Evolutionary conservation across 1,140 invertebrate genomes (phyloP).

Genomic region (Hyphantria cunea): DNA sequence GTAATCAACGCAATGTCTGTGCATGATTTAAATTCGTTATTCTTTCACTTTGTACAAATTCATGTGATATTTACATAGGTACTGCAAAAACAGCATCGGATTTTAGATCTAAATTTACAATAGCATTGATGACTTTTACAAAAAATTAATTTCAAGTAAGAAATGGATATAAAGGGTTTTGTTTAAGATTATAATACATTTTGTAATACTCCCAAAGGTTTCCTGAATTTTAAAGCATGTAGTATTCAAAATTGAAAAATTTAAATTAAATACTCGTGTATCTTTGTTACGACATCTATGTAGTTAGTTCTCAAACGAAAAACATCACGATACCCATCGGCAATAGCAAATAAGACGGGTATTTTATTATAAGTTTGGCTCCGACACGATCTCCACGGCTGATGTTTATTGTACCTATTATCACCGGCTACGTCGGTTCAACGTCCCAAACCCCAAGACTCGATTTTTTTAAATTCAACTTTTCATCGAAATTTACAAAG

Average conservation of each 20-base stretch:
- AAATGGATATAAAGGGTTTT: no score
- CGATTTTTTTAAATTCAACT: conserved; percentile 36
- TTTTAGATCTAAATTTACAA: no score
- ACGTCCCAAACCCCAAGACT: conserved; percentile 50
- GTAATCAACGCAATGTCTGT: not conserved
- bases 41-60: no score
- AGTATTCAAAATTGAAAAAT: not conserved
- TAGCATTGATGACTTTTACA: no score
- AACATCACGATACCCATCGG: conserved; percentile 53
- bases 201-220: not conserved
- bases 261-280: not conserved
- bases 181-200: no score
- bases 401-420: conserved; percentile 69
- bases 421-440: conserved; percentile 61
- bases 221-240: not conserved
- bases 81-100: no score
- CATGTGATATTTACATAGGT: no score
- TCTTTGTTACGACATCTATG: conserved; percentile 37
- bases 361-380: conserved; percentile 68
- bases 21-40: not conserved
- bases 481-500: no score
- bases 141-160: no score
- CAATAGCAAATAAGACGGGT: conserved; percentile 63
- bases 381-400: conserved; percentile 55
- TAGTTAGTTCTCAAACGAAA: conserved; percentile 39